These are phyloP conservation scores for Panopea generosa DNA, from an alignment of 2,888 invertebrate species.

Conservation along the genomic window DNA sequence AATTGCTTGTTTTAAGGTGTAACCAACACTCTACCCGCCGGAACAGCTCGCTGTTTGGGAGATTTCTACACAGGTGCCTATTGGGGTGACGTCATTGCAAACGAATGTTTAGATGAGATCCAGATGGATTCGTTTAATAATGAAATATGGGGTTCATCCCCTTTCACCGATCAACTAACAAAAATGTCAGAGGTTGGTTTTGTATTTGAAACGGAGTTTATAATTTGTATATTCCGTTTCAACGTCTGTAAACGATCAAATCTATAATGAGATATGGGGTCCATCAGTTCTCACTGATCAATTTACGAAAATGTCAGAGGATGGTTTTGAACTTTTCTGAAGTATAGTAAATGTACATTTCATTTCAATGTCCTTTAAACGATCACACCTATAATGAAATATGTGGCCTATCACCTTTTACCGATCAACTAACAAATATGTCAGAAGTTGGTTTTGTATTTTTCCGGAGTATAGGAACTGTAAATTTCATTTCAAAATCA, in stretches of 20 bases:
- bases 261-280: too few species aligned
- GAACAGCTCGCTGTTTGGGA: slow-evolving; percentile 73
- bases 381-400: slow-evolving; percentile 44
- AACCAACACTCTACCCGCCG: slow-evolving; percentile 50
- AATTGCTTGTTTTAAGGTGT: slow-evolving; percentile 30
- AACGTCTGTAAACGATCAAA: too few species aligned
- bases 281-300: not conserved
- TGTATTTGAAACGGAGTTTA: too few species aligned
- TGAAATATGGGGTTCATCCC: slow-evolving; percentile 54
- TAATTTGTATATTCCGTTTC: too few species aligned
- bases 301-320: too few species aligned
- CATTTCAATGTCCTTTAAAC: too few species aligned
- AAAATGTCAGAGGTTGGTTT: slow-evolving; percentile 63
- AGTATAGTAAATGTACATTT: too few species aligned
- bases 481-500: too few species aligned
- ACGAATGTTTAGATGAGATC: slow-evolving; percentile 49
- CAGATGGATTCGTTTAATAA: slow-evolving; percentile 40
- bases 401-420: slow-evolving; percentile 55
- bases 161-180: slow-evolving; percentile 57
- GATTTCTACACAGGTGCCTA: slow-evolving; percentile 71
- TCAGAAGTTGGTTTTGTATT: slow-evolving; percentile 56
- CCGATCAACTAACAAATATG: slow-evolving; percentile 61
- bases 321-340: too few species aligned
- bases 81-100: slow-evolving; percentile 70
- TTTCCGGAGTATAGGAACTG: too few species aligned